A percentile compares a stretch with the other conserved stretches of the same genome.
Conservation (phyloP, 92 coral and sea anemone species). For the Epizoanthus rinbou region DNA sequence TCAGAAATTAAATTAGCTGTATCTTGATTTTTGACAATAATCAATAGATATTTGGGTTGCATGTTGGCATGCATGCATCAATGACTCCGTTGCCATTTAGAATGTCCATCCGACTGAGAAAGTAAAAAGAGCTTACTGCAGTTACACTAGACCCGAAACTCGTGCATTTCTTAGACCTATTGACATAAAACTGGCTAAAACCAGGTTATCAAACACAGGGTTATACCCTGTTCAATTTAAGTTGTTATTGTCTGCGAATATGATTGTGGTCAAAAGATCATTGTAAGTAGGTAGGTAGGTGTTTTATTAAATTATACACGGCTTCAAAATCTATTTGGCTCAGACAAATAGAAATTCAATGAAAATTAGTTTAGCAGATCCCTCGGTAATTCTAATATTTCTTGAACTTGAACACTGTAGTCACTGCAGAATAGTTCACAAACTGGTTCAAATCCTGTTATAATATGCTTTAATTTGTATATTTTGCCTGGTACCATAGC, state of each 20-base stretch:
- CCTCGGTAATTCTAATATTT: no score
- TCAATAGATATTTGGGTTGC: conserved; percentile 3
- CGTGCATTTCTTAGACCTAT: no score
- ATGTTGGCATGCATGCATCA: conserved; percentile 38
- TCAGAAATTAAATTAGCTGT: conserved; percentile 1
- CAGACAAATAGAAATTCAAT: no score
- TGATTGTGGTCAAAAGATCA: conserved; percentile 12
- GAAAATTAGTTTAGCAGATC: no score
- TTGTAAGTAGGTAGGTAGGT: not conserved
- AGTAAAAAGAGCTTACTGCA: not conserved
- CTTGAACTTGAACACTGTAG: no score
- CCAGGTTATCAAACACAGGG: no score
- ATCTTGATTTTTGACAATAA: not conserved
- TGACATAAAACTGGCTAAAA: no score
- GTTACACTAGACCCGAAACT: no score
- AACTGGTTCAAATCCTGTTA: no score
- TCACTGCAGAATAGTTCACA: no score
- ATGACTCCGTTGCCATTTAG: not conserved
- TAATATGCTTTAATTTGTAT: no score
- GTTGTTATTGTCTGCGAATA: not conserved
- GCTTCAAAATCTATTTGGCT: not conserved
- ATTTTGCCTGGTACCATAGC: no score
- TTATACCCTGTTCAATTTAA: not conserved
- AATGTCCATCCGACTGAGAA: not conserved
- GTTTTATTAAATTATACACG: not conserved